phyloP scores from a whole-genome alignment of 2,888 invertebrate species.

The Drosophila atroscutellata region DNA sequence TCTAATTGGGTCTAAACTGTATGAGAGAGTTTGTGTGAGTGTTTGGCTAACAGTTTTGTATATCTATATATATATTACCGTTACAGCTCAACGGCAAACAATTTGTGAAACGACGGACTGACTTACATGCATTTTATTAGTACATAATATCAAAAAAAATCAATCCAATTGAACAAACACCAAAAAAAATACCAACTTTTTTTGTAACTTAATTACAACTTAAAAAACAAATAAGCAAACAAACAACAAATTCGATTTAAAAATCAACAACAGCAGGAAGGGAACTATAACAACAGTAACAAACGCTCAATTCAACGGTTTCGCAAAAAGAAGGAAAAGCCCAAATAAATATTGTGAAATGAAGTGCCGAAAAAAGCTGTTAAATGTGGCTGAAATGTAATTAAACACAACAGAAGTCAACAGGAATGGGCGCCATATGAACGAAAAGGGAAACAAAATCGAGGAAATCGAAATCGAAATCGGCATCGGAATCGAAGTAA shows the following conservation, averaged over 20 bases:
- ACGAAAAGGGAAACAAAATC: constrained; percentile 6
- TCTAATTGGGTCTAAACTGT: constrained; percentile 45
- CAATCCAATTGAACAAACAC: constrained; percentile 67
- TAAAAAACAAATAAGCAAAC: constrained; percentile 22
- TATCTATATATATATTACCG: constrained; percentile 28
- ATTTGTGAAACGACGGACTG: constrained; percentile 82
- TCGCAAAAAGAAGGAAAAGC: constrained; percentile 23
- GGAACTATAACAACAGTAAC: constrained; percentile 5
- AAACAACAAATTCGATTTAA: constrained; percentile 13
- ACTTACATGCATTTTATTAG: constrained; percentile 81
- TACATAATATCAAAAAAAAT: constrained; percentile 70
- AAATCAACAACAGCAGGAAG: constrained; percentile 20
- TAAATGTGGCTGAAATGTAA: constrained; percentile 37
- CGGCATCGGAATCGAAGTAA: constrained; percentile 26
- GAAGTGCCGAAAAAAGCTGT: constrained; percentile 47
- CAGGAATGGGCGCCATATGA: constrained; percentile 39
- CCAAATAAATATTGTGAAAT: constrained; percentile 49
- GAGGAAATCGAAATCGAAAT: constrained; percentile 12
- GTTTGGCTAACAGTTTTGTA: constrained; percentile 16
- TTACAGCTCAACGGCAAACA: constrained; percentile 67
- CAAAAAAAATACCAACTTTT: constrained; percentile 27
- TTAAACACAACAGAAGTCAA: constrained; percentile 25
- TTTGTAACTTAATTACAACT: constrained; percentile 58
- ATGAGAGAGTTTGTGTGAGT: constrained; percentile 3
- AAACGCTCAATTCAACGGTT: constrained; percentile 47